phyloP scores from a whole-genome alignment of 2,888 invertebrate genomes.

The Drosophila trichaetosa region DNA sequence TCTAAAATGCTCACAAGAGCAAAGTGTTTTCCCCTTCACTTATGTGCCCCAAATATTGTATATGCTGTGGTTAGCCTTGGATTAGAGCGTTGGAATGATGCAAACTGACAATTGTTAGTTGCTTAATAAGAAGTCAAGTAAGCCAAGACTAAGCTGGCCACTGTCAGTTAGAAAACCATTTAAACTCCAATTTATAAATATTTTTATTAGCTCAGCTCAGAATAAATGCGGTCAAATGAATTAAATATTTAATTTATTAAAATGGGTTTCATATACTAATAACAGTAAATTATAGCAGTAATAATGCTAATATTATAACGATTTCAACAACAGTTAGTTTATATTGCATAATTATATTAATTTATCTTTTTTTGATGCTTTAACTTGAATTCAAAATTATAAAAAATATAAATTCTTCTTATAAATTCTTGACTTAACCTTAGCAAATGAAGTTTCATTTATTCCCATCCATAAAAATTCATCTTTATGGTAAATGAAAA shows the following conservation, averaged over 20 bases:
- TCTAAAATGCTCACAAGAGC: constrained; percentile 13
- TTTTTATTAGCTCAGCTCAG: background rate
- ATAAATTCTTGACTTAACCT: background rate
- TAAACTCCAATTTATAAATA: background rate
- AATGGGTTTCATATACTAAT: background rate
- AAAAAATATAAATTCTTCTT: background rate
- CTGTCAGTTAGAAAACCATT: background rate
- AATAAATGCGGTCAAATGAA: background rate
- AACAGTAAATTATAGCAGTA: background rate
- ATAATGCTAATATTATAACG: background rate
- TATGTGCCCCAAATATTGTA: constrained; percentile 26
- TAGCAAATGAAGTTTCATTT: no score
- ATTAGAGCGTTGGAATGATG: background rate
- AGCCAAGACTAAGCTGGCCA: background rate
- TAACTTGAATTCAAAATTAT: background rate
- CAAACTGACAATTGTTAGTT: background rate
- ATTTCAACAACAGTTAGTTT: background rate
- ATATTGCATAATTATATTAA: background rate
- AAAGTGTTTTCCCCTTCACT: constrained; percentile 21
- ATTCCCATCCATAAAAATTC: background rate
- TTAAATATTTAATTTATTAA: background rate
- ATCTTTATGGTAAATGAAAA: background rate
- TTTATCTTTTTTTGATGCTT: background rate
- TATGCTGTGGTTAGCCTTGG: background rate
- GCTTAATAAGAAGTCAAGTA: background rate